phyloP scores from a whole-genome alignment of 2,113 vertebrate genomes.

The Cyprinodon variegatus region DNA sequence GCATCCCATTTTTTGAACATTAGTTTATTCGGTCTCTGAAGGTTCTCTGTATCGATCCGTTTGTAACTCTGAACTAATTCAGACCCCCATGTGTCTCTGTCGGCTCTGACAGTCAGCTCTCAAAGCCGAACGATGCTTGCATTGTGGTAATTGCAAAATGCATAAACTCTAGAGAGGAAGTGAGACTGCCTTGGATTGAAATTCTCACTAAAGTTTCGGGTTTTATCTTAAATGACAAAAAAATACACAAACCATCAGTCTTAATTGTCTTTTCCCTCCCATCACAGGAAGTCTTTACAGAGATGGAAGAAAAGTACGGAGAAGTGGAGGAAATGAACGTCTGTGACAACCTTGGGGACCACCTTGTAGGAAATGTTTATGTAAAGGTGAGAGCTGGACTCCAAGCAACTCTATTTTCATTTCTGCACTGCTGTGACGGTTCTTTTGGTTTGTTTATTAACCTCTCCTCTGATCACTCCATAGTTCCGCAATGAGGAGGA shows the following conservation, averaged over 20 bases:
- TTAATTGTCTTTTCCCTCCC: neutral
- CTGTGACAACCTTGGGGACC: conserved; percentile 97
- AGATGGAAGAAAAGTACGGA: conserved; percentile 99
- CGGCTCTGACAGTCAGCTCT: too few species aligned
- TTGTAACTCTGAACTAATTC: too few species aligned
- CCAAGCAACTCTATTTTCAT: neutral
- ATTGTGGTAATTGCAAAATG: too few species aligned
- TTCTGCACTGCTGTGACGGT: neutral
- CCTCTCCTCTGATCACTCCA: neutral
- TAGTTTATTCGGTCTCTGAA: too few species aligned
- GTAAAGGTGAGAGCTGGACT: conserved; percentile 86
- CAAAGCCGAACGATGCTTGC: too few species aligned
- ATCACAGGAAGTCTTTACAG: conserved; percentile 93
- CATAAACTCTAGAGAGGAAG: too few species aligned
- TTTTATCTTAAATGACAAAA: neutral
- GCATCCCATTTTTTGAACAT: too few species aligned
- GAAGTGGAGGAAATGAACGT: conserved; percentile 99
- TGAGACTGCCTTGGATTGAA: too few species aligned
- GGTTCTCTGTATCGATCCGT: too few species aligned
- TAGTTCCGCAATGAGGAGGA: conserved; percentile 97
- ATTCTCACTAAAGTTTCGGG: too few species aligned
- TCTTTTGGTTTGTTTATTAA: neutral
- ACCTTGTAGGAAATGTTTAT: conserved; percentile 97
- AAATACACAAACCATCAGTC: neutral
- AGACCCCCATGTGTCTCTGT: too few species aligned